Percentiles rank a stretch among this genome's conserved stretches.
Evolutionary conservation across 2,797 vertebrate genomes (phyloP).

Genomic region (Pelochelys cantorii): DNA sequence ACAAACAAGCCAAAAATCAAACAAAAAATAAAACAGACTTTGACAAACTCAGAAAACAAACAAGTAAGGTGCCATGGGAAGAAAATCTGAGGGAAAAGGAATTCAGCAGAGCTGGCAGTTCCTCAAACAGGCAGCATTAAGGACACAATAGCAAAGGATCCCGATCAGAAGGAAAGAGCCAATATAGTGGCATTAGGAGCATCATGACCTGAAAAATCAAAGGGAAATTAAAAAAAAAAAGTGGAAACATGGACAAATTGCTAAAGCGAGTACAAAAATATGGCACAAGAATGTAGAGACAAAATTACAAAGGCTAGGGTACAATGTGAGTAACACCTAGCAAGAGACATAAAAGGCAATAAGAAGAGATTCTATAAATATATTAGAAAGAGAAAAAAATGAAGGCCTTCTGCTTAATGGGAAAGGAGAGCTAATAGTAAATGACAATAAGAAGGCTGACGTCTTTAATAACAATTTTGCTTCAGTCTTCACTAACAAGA

Average conservation of each 20-base stretch:
- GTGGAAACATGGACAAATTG: neutral
- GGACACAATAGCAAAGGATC: neutral
- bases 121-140: neutral
- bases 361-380: neutral
- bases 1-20: neutral
- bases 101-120: neutral
- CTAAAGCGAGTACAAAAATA: neutral
- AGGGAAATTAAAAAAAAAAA: neutral
- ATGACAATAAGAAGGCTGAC: neutral
- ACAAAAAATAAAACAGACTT: neutral
- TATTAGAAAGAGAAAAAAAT: neutral
- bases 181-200: neutral
- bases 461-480: neutral
- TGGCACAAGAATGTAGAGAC: neutral
- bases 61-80: neutral
- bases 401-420: neutral
- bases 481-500: neutral
- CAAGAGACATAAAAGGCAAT: neutral
- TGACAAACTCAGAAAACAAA: neutral
- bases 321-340: neutral
- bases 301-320: neutral
- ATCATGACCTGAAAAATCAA: neutral
- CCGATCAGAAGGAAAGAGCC: neutral
- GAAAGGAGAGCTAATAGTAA: neutral
- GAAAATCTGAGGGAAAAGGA: neutral